A percentile compares a stretch with the other conserved stretches of the same genome.
Evolutionary conservation across 2,888 invertebrate species (phyloP).

Genomic region (Acleris literana): DNA sequence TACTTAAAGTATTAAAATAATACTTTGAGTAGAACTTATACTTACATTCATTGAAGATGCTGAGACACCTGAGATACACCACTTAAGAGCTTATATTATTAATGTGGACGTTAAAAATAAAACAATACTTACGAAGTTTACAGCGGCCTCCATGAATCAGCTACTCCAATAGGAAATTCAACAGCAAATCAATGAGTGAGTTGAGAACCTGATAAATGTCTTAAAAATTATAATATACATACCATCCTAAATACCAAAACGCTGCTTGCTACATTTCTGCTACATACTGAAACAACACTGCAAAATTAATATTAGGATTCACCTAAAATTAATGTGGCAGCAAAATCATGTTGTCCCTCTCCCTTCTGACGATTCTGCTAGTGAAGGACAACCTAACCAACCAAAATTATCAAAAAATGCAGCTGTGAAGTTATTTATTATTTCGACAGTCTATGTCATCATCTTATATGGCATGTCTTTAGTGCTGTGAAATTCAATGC

Average conservation of each 20-base stretch:
- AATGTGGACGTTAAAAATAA: background rate
- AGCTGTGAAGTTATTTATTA: too few species aligned
- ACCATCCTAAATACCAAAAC: conserved; percentile 3
- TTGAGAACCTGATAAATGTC: conserved; percentile 5
- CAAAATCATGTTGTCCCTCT: background rate
- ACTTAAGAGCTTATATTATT: too few species aligned
- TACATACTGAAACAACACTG: conserved; percentile 27
- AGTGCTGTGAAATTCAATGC: background rate
- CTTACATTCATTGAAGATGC: conserved; percentile 8
- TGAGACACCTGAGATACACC: background rate
- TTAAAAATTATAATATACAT: conserved; percentile 17
- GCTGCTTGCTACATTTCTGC: conserved; percentile 8
- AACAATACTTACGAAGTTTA: conserved; percentile 23
- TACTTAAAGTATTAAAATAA: too few species aligned
- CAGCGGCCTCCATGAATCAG: conserved; percentile 1
- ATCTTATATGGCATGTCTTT: background rate
- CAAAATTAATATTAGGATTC: background rate
- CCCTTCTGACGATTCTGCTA: background rate
- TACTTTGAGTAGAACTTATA: background rate
- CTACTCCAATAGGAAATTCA: background rate
- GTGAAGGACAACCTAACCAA: conserved; percentile 17
- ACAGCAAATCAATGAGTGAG: background rate
- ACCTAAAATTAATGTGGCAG: background rate
- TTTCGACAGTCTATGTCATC: background rate
- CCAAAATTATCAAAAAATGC: background rate